Evolutionary conservation across 30 jellyfish, hydroid and myxozoan species (phyloP), one percentile per base, ranked within the genome.

Genomic region (Aurelia sp.): DNA sequence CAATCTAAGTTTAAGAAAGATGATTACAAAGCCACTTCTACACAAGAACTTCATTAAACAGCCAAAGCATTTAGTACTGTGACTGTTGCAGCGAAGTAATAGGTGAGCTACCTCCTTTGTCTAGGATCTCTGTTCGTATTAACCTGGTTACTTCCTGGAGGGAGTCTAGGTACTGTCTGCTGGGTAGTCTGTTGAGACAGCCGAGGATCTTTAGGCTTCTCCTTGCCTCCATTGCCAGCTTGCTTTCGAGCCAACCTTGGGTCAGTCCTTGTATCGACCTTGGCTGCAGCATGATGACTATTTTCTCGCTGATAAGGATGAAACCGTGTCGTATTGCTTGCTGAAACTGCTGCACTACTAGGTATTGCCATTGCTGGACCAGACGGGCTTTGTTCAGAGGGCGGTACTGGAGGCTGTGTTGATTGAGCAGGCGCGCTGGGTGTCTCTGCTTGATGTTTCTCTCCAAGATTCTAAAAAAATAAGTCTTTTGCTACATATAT

Each of bases 161-260:
- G 59, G 9, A 81, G 65, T 62, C 88, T 41, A 7, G 80, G 71
- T 21, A 70, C 19, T 13, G 78, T 63, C 50, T 80, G 91, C 30
- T 81, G 52, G 22, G 88, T 70, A 48, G 51, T 8, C 31, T 55
- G 87, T 55, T 52, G 86, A 47, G 82, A 27, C 72, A 88, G 44
- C 33, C 97, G 66, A n/a, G 97, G 97, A 59, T 88, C 97, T 65
- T 88, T 88, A n/a, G 97, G 97, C 35, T 87, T 70, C 20, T 88
- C 92, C 63, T 72, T 72, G 11, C 60, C 80, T 57, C 89, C 80
- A 60, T 60, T 72, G 13, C 79, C 38, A 22, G 60, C 59, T 20
- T 13, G 65, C 50, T 78, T 78, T 8, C 73, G 81, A 20, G 76
- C 65, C 30, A 70, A 59, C 53, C 97, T 59, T 19, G 89, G 89